Conservation (phyloP, 2,888 invertebrate genomes). For the Agrilus mali region DNA sequence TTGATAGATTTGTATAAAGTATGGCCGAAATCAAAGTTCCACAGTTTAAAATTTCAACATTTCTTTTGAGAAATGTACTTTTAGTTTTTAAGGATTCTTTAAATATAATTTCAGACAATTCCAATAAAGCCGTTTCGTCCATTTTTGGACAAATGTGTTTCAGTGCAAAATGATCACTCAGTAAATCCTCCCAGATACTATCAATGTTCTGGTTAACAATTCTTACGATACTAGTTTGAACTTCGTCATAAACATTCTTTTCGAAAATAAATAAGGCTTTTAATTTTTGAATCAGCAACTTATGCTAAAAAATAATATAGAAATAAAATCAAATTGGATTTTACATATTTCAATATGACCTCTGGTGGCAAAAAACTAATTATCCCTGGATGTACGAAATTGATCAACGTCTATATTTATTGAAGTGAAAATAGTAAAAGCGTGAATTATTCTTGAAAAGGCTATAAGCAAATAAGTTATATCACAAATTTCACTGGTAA, state of each 20-base stretch:
- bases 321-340: not conserved
- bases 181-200: slow-evolving; percentile 21
- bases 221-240: slow-evolving; percentile 18
- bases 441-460: too few relatives aligned
- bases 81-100: slow-evolving; percentile 6
- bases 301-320: slow-evolving; percentile 23
- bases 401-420: too few relatives aligned
- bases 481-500: too few relatives aligned
- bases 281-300: slow-evolving; percentile 28
- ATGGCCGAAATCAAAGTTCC: slow-evolving; percentile 17
- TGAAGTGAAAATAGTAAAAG: too few relatives aligned
- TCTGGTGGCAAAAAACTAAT: too few relatives aligned
- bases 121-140: slow-evolving; percentile 4
- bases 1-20: slow-evolving; percentile 17
- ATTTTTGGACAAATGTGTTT: slow-evolving; percentile 19
- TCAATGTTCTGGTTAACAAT: slow-evolving; percentile 19
- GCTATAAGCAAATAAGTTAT: too few relatives aligned
- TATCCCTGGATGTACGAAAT: too few relatives aligned
- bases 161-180: slow-evolving; percentile 23
- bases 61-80: not conserved
- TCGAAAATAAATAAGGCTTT: slow-evolving; percentile 24
- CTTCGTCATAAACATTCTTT: slow-evolving; percentile 20
- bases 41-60: slow-evolving; percentile 6
- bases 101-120: slow-evolving; percentile 13
- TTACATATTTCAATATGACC: not conserved